Evolutionary conservation across 2,888 invertebrate genomes (phyloP).

Genomic region (Buathra laborator): DNA sequence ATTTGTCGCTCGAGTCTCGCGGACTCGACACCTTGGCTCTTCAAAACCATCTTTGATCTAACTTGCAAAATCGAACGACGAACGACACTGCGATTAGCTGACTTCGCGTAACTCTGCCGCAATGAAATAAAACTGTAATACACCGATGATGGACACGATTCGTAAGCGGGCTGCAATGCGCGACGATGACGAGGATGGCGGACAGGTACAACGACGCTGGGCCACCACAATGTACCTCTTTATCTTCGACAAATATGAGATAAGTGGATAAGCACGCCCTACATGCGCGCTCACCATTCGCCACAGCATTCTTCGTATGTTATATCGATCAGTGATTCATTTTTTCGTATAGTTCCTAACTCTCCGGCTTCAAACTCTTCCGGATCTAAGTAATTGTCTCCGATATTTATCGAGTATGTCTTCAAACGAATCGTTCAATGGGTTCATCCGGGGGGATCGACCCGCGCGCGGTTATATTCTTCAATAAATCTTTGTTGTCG

Average conservation of each 20-base stretch:
- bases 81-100: not conserved
- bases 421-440: too few relatives aligned
- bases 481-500: too few relatives aligned
- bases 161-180: constrained; percentile 50
- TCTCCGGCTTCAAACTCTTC: not conserved
- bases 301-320: constrained; percentile 54
- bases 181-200: constrained; percentile 58
- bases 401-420: not conserved
- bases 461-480: too few relatives aligned
- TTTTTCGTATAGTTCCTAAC: constrained; percentile 20
- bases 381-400: not conserved
- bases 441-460: too few relatives aligned
- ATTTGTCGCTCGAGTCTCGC: constrained; percentile 91
- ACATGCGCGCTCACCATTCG: constrained; percentile 74
- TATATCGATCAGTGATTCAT: constrained; percentile 69
- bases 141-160: constrained; percentile 30
- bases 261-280: constrained; percentile 83
- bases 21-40: constrained; percentile 85
- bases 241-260: constrained; percentile 83
- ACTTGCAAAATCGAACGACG: not conserved
- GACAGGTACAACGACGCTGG: constrained; percentile 62
- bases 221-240: constrained; percentile 69
- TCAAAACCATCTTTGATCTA: constrained; percentile 75
- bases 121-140: constrained; percentile 14
- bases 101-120: not conserved